Conservation (phyloP, 2,113 vertebrate genomes). For the Nesogale talazaci region DNA sequence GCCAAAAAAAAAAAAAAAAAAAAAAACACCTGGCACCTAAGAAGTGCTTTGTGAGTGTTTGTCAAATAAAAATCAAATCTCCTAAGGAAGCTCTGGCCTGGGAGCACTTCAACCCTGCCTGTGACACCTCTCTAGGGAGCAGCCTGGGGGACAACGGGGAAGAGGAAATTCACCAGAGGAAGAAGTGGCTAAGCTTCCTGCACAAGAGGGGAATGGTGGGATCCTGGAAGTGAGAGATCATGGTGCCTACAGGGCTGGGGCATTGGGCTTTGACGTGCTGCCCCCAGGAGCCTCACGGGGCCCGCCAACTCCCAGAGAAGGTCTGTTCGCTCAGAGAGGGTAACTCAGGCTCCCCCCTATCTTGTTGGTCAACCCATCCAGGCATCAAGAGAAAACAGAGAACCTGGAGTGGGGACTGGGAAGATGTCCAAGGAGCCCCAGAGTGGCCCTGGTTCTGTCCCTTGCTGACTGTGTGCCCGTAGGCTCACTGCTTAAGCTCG, state of each 20-base stretch:
- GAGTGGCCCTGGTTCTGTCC: neutral
- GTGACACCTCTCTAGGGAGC: neutral
- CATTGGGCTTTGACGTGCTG: neutral
- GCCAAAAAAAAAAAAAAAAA: too few species aligned
- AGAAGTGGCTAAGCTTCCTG: neutral
- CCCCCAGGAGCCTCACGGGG: too few species aligned
- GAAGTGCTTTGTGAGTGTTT: neutral
- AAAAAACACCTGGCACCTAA: neutral
- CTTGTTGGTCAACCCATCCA: neutral
- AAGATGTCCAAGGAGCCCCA: neutral
- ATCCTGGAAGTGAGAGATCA: neutral
- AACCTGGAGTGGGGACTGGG: fast-evolving
- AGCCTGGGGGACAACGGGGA: neutral
- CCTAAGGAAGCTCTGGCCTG: neutral
- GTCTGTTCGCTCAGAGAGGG: too few species aligned
- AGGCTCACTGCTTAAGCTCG: neutral
- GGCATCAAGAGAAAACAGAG: neutral
- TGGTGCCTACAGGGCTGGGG: neutral
- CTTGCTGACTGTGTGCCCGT: neutral
- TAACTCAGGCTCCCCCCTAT: neutral
- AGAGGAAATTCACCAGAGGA: neutral
- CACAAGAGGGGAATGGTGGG: neutral
- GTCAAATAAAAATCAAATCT: neutral
- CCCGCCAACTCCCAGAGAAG: too few species aligned
- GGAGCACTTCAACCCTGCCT: neutral